Conservation (phyloP, 2,888 invertebrate species). For the Formica aserva region DNA sequence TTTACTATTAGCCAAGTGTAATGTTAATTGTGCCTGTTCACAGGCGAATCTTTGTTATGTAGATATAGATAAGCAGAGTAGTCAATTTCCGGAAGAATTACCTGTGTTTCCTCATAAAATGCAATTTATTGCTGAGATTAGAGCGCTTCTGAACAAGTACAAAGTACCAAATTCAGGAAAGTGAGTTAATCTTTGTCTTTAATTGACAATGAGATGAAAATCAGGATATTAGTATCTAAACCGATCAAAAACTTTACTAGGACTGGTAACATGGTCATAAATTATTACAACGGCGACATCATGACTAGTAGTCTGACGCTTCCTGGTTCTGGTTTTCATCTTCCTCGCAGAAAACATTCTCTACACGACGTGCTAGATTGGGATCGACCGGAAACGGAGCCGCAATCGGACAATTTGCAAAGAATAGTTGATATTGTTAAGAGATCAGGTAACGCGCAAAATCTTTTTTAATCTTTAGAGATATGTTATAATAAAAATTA, state of each 20-base stretch:
- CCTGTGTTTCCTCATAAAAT: conserved; percentile 96
- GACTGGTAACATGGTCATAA: conserved; percentile 84
- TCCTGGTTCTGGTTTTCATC: conserved; percentile 88
- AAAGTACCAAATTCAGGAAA: conserved; percentile 84
- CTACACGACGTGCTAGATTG: conserved; percentile 92
- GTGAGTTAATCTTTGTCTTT: conserved; percentile 74
- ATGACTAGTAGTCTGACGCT: conserved; percentile 94
- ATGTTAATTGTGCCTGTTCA: conserved; percentile 61
- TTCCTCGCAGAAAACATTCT: conserved; percentile 92
- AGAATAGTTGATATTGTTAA: conserved; percentile 95
- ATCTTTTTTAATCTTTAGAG: conserved; percentile 53
- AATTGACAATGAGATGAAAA: neutral
- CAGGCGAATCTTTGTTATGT: conserved; percentile 97
- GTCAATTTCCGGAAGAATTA: conserved; percentile 98
- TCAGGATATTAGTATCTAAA: conserved; percentile 10
- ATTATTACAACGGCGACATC: conserved; percentile 87
- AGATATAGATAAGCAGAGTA: conserved; percentile 96
- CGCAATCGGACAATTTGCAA: conserved; percentile 92
- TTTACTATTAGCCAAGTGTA: neutral
- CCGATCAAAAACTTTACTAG: conserved; percentile 64
- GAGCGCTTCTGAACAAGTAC: conserved; percentile 89
- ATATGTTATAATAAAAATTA: neutral
- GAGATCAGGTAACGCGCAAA: conserved; percentile 88
- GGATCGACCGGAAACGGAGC: conserved; percentile 87
- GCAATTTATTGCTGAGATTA: conserved; percentile 94